A percentile compares a stretch with the other conserved stretches of the same genome.
Evolutionary conservation across 2,888 invertebrate species (phyloP).

Genomic region (Cephalotes varians): DNA sequence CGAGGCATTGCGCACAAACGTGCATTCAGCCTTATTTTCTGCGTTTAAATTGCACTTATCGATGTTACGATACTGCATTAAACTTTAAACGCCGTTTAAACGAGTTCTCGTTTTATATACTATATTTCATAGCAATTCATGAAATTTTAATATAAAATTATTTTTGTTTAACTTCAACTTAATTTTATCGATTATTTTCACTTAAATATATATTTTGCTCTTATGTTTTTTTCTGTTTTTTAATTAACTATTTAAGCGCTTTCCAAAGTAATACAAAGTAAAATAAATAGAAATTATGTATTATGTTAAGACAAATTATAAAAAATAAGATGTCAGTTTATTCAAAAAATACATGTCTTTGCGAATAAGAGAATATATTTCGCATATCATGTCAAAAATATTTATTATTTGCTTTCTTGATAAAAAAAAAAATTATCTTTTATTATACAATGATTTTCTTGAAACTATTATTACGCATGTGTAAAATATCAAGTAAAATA

Average conservation of each 20-base stretch:
- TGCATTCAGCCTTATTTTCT: neutral
- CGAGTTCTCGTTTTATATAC: neutral
- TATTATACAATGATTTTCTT: neutral
- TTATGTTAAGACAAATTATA: neutral
- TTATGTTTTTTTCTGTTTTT: neutral
- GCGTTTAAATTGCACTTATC: neutral
- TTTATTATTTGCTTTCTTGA: neutral
- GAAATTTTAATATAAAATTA: neutral
- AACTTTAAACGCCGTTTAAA: slow-evolving; percentile 15
- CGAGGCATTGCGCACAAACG: neutral
- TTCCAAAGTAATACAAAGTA: neutral
- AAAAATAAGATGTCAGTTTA: neutral
- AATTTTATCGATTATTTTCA: neutral
- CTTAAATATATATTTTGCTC: neutral
- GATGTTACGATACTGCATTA: neutral
- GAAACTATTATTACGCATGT: neutral
- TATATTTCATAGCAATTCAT: neutral
- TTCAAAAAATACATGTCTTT: neutral
- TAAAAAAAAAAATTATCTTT: neutral
- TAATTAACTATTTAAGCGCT: neutral
- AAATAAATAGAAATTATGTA: neutral
- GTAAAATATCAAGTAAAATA: too few relatives aligned
- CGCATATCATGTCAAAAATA: neutral
- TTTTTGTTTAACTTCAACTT: neutral
- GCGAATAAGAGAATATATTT: neutral